Conservation (phyloP, 1,140 invertebrate genomes). For the Trypoxylus dichotomus region DNA sequence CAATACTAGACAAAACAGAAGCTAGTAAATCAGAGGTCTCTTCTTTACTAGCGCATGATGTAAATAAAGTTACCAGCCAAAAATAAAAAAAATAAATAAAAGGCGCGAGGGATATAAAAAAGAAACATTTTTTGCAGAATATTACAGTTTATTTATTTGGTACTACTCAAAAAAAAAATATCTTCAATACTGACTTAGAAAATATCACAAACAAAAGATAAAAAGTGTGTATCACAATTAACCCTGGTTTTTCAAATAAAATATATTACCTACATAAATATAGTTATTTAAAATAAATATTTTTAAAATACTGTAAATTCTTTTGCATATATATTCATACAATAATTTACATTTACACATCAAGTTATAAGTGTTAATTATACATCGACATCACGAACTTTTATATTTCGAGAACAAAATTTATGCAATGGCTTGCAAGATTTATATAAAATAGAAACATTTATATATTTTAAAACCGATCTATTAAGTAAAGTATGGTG, state of each 20-base stretch:
- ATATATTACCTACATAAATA: neutral
- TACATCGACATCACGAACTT: neutral
- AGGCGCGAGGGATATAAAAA: neutral
- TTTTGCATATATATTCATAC: neutral
- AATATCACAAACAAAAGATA: conserved; percentile 16
- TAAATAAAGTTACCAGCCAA: too few species aligned
- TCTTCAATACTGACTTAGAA: conserved; percentile 20
- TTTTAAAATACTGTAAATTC: neutral
- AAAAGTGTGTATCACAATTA: conserved; percentile 1
- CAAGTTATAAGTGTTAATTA: neutral
- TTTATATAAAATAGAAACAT: neutral
- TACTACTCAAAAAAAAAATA: conserved; percentile 7
- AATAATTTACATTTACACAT: conserved; percentile 12
- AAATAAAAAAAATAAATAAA: too few species aligned
- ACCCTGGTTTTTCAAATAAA: conserved; percentile 9
- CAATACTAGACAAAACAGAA: too few species aligned
- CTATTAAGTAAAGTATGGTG: neutral
- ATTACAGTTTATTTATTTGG: conserved; percentile 6
- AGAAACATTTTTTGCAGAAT: neutral
- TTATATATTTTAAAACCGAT: neutral
- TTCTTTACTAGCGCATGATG: too few species aligned
- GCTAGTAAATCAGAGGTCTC: too few species aligned
- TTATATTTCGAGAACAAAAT: conserved; percentile 11
- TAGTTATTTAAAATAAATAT: neutral
- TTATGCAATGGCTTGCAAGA: conserved; percentile 2